Evolutionary conservation across 2,113 vertebrate genomes (phyloP).

Genomic region (Perognathus longimembris): DNA sequence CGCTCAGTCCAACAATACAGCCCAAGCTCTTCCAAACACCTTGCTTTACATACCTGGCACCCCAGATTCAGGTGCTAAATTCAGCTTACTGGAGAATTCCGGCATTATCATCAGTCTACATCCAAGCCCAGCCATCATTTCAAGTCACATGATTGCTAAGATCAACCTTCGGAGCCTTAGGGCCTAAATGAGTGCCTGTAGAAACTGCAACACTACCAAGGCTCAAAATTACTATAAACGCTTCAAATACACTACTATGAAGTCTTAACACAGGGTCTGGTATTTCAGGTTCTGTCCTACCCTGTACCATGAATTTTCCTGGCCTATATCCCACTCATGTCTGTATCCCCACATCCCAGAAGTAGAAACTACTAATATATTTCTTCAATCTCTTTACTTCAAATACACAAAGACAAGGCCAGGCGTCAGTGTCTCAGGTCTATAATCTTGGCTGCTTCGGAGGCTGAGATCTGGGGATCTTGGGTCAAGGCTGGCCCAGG

Average conservation of each 20-base stretch:
- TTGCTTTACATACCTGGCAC: neutral
- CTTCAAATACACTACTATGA: neutral
- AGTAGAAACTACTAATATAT: constrained; percentile 15
- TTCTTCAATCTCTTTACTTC: constrained; percentile 36
- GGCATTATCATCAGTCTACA: neutral
- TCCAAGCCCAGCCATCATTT: neutral
- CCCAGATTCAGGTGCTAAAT: neutral
- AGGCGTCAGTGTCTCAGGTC: too few species aligned
- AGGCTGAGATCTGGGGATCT: too few species aligned
- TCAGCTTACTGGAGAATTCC: neutral
- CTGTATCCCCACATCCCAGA: neutral
- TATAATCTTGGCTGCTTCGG: too few species aligned
- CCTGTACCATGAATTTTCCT: neutral
- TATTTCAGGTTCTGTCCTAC: neutral
- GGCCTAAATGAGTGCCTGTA: neutral
- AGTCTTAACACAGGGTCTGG: neutral
- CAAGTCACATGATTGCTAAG: neutral
- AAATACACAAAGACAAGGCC: neutral
- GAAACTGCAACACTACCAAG: neutral
- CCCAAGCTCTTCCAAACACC: neutral
- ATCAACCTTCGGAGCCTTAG: neutral
- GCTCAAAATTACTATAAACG: neutral
- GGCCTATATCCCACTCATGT: neutral
- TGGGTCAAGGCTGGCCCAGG: too few species aligned
- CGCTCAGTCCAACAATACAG: neutral